Percentiles rank a stretch among this genome's conserved stretches.
These are phyloP conservation scores for Plestiodon gilberti DNA, from an alignment of 2,113 vertebrate genomes.

Conservation along the genomic window DNA sequence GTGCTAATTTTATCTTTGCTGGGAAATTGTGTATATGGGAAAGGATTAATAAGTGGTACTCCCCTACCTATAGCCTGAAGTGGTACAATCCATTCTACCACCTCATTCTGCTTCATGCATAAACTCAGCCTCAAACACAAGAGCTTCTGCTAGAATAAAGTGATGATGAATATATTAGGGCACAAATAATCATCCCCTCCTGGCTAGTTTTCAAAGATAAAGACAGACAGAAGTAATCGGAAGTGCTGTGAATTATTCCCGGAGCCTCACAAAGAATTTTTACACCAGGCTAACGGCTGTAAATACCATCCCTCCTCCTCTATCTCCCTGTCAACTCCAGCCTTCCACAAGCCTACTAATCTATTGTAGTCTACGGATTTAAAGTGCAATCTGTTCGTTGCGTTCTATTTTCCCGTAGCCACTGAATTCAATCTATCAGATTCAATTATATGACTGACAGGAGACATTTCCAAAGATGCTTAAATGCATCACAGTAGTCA, in stretches of 20 bases:
- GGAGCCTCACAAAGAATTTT: not conserved
- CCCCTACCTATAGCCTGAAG: not conserved
- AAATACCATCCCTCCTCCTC: not conserved
- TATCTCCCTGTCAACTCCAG: not conserved
- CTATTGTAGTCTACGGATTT: not conserved
- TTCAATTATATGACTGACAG: slow-evolving; percentile 31
- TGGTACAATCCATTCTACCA: not conserved
- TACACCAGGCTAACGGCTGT: not conserved
- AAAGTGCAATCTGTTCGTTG: slow-evolving; percentile 10
- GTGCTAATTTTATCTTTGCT: too few relatives aligned
- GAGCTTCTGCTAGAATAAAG: not conserved
- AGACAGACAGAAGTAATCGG: not conserved
- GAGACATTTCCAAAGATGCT: slow-evolving; percentile 33
- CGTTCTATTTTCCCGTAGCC: slow-evolving; percentile 10
- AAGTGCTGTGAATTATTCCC: slow-evolving; percentile 3
- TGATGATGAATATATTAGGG: not conserved
- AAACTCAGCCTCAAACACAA: not conserved
- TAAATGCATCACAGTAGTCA: slow-evolving; percentile 20
- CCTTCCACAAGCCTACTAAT: not conserved
- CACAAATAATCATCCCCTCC: not conserved
- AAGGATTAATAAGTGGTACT: too few relatives aligned
- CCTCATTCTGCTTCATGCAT: not conserved
- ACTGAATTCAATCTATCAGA: slow-evolving; percentile 26
- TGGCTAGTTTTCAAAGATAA: not conserved
- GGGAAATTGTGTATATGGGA: too few relatives aligned